Evolutionary conservation across 2,113 vertebrate genomes (phyloP).

Genomic region (Elachura formosa): DNA sequence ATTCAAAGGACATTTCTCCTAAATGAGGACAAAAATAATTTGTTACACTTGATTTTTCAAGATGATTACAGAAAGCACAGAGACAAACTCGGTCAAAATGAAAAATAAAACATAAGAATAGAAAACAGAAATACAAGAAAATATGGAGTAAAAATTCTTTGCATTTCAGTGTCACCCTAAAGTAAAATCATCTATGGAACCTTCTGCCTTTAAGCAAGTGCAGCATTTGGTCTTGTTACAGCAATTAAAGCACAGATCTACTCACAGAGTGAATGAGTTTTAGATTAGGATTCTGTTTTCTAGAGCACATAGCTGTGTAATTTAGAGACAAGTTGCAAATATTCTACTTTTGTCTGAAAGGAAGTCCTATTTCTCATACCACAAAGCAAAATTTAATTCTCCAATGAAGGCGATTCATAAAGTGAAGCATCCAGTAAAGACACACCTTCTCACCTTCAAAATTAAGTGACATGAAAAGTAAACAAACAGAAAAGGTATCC

Average conservation of each 20-base stretch:
- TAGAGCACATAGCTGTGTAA: not conserved
- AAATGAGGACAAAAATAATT: not conserved
- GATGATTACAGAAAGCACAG: not conserved
- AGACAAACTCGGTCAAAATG: not conserved
- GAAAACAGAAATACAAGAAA: not conserved
- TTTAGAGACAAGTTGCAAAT: not conserved
- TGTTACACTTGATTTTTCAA: not conserved
- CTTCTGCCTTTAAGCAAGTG: not conserved
- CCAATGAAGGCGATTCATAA: not conserved
- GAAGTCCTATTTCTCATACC: not conserved
- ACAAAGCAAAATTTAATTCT: not conserved
- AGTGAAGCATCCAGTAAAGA: not conserved
- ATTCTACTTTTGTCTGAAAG: not conserved
- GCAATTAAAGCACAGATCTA: not conserved
- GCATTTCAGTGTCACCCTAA: not conserved
- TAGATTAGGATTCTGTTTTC: not conserved
- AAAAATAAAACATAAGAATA: not conserved
- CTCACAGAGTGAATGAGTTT: not conserved
- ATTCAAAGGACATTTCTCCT: not conserved
- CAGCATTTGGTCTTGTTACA: not conserved
- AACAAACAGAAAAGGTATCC: not conserved
- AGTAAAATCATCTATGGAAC: not conserved
- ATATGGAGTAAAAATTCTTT: not conserved
- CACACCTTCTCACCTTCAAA: not conserved
- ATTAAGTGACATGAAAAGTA: not conserved